Evolutionary conservation across 2,797 vertebrate species (phyloP).

Genomic region (Cuculus canorus): DNA sequence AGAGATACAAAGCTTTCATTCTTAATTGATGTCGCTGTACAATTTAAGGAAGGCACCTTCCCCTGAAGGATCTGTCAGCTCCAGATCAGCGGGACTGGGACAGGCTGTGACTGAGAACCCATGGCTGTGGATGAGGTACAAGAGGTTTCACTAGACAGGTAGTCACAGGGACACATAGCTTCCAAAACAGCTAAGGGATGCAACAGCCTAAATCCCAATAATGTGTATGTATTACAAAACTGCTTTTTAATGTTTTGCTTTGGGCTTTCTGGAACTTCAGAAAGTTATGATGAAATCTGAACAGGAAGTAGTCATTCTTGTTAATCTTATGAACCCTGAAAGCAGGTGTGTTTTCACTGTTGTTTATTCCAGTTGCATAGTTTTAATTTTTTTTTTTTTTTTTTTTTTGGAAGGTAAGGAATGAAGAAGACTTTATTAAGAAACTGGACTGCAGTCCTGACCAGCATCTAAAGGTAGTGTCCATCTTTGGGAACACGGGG

Average conservation of each 20-base stretch:
- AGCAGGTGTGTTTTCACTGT: not conserved
- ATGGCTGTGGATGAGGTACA: not conserved
- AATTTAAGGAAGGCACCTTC: not conserved
- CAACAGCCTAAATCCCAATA: not conserved
- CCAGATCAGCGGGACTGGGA: not conserved
- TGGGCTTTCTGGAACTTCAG: not conserved
- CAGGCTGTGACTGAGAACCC: not conserved
- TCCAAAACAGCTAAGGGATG: not conserved
- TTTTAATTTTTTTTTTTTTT: not conserved
- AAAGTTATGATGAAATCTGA: not conserved
- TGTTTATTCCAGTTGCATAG: not conserved
- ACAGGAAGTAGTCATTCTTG: not conserved
- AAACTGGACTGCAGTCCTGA: slow-evolving; percentile 90
- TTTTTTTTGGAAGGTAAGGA: slow-evolving; percentile 83
- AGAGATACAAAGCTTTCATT: not conserved
- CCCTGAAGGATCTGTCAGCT: not conserved
- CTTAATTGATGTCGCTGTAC: not conserved
- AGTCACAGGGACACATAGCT: not conserved
- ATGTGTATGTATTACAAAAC: not conserved
- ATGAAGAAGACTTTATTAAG: slow-evolving; percentile 91
- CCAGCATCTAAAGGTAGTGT: slow-evolving; percentile 96
- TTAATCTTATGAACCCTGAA: not conserved
- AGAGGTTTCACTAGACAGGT: not conserved
- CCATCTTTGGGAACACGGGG: slow-evolving; percentile 98
- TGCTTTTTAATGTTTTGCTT: not conserved